Evolutionary conservation across 2,113 vertebrate genomes (phyloP), one percentile per base, ranked within the genome.

Genomic region (Amphilophus citrinellus): DNA sequence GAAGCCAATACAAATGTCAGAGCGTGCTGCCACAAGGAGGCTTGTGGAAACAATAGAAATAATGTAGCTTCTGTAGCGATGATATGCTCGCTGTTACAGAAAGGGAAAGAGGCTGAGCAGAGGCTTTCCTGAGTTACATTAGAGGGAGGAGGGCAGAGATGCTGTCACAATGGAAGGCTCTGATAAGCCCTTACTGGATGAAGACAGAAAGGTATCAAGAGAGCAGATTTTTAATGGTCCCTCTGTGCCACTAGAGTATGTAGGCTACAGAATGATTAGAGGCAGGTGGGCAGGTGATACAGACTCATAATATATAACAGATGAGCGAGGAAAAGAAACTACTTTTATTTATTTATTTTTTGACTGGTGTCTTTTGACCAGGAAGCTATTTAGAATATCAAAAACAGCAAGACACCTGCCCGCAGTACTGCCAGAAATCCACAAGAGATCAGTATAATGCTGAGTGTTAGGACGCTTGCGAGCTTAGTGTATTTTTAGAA

Each of bases 21-120:
- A 76, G 77, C 73, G 73, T 79, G 76, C 59, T 3, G 39, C 60
- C 59, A 61, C 84, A 90, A 93, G 93, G 92, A 63, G 76, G 92
- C 87, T 94, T 93, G 93, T 77, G 80, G 80, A 85, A 89, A 91
- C 91, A 91, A 92, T 88, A 88, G 84, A 77, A 83, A 77, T 80
- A 77, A 60, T 86, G 89, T 90, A 15, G 81, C 82, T 87, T 84
- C 84, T 80, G 90, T 6, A 84, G 84, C 3, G 77, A 88, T 84
- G 86, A 82, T 88, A 65, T 79, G 84, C 79, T 61, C 11, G 79
- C 86, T 66, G 77, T 75, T 84, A 83, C 86, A 71, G 85, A 89
- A 85, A 80, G 35, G 62, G 56, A 78, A 78, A 78, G 58, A 77
- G 76, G 73, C 68, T 86, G 61, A 89, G 76, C 77, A 66, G 76